Percentiles rank a stretch among this genome's conserved stretches.
Conservation (phyloP, 53 echinoderm and acorn worm genomes). For the Paelopatides confundens region DNA sequence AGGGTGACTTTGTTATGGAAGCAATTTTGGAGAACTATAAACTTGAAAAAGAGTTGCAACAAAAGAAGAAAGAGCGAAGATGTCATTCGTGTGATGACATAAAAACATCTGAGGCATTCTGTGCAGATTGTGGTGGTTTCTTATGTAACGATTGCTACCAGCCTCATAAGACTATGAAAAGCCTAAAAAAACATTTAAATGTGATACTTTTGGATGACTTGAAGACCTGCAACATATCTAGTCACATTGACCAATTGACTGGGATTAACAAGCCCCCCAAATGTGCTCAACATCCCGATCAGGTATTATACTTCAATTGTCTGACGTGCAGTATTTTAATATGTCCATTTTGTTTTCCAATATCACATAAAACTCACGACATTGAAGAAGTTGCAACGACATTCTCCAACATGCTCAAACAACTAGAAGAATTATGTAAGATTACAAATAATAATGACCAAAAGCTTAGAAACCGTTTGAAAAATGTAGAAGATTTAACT, state of each 20-base stretch:
- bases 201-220: not conserved
- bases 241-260: not conserved
- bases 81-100: not conserved
- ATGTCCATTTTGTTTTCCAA: not conserved
- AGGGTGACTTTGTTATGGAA: not conserved
- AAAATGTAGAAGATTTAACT: not conserved
- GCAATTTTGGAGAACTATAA: not conserved
- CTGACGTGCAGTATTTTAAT: not conserved
- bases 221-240: not conserved
- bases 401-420: not conserved
- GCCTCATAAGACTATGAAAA: not conserved
- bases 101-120: not conserved
- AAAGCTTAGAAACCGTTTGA: not conserved
- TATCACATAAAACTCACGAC: not conserved
- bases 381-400: not conserved
- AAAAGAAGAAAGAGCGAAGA: not conserved
- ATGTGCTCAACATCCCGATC: not conserved
- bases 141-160: not conserved
- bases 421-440: not conserved
- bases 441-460: not conserved
- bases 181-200: not conserved
- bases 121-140: not conserved
- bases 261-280: not conserved
- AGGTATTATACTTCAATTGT: not conserved
- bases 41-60: not conserved